Evolutionary conservation across 2,797 vertebrate species (phyloP).

Genomic region (Momotus momota): DNA sequence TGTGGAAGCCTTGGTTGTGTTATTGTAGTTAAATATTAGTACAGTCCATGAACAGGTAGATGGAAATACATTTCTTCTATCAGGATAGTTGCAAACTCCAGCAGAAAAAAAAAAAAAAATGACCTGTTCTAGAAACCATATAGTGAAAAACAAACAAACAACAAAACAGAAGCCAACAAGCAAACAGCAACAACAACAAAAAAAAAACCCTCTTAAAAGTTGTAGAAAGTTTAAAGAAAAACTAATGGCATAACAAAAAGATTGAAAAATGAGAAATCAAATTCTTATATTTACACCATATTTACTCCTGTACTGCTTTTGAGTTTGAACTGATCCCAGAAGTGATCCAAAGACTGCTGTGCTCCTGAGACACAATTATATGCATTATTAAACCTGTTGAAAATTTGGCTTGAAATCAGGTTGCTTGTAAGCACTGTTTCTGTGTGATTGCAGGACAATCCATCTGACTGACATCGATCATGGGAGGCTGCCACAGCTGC

Average conservation of each 20-base stretch:
- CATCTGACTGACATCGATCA: background rate
- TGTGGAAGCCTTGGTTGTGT: background rate
- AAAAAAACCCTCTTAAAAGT: background rate
- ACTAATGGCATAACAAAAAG: background rate
- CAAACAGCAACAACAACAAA: background rate
- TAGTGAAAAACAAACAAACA: background rate
- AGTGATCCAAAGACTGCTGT: background rate
- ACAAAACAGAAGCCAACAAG: background rate
- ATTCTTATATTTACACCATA: background rate
- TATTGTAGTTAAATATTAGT: background rate
- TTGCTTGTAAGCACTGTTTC: background rate
- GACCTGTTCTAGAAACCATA: background rate
- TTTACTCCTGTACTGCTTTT: background rate
- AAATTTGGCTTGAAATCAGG: background rate
- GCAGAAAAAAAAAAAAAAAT: no score
- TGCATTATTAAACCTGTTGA: background rate
- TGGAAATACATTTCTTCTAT: background rate
- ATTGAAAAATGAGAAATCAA: background rate
- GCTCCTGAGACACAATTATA: background rate
- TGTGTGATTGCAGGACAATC: background rate
- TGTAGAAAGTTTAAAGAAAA: background rate
- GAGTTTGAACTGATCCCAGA: background rate
- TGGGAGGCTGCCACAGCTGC: rapidly evolving
- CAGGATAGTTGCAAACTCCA: background rate
- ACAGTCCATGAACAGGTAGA: background rate